Percentiles rank a stretch among this genome's conserved stretches.
Evolutionary conservation across 2,113 vertebrate species (phyloP).

Genomic region (Lophotis ruficrista): DNA sequence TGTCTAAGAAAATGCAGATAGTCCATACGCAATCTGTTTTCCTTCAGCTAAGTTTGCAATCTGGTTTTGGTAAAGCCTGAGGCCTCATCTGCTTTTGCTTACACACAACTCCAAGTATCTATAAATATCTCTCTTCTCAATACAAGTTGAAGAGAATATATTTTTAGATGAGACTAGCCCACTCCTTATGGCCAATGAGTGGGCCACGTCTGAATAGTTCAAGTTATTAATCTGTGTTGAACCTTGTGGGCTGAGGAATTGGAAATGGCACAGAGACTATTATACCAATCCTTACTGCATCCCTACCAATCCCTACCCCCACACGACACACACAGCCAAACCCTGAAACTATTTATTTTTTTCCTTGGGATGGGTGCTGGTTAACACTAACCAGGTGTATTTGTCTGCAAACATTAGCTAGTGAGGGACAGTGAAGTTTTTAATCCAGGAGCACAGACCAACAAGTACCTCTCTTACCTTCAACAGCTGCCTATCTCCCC

Average conservation of each 20-base stretch:
- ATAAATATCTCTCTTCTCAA: constrained; percentile 4
- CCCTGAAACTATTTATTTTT: not conserved
- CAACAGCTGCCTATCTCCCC: not conserved
- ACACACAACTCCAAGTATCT: not conserved
- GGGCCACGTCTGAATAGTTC: not conserved
- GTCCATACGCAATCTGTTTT: not conserved
- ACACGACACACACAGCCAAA: not conserved
- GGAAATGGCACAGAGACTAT: not conserved
- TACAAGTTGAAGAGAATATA: not conserved
- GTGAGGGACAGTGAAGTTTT: not conserved
- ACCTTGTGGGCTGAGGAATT: not conserved
- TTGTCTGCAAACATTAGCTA: not conserved
- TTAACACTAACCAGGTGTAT: not conserved
- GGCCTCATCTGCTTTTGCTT: constrained; percentile 53
- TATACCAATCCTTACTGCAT: not conserved
- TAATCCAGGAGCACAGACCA: not conserved
- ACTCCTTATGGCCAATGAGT: not conserved
- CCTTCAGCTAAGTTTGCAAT: not conserved
- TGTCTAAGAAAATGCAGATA: not conserved
- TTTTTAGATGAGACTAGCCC: constrained; percentile 5
- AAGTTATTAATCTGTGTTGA: not conserved
- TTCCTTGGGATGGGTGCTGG: not conserved
- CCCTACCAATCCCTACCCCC: not conserved
- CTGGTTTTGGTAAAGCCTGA: constrained; percentile 2
- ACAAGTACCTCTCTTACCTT: not conserved